phyloP scores from a whole-genome alignment of 2,888 invertebrate species.

The Apotomis betuletana region DNA sequence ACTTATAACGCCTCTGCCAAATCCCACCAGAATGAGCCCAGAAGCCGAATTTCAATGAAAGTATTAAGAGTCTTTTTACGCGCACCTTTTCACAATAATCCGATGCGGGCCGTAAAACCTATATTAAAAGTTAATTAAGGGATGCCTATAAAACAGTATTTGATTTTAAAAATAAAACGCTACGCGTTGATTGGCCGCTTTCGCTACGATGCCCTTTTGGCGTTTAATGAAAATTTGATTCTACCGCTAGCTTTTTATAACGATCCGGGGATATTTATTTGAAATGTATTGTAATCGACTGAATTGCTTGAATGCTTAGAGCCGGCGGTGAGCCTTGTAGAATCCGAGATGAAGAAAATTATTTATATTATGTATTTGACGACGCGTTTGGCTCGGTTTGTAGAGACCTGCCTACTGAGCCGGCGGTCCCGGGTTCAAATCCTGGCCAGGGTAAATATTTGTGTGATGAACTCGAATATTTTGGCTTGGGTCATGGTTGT shows the following conservation, averaged over 20 bases:
- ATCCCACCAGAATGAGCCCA: neutral
- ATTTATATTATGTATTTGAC: too few relatives aligned
- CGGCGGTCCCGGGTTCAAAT: too few relatives aligned
- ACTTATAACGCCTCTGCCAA: neutral
- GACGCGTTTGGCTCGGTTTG: too few relatives aligned
- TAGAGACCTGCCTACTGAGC: too few relatives aligned
- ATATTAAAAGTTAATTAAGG: constrained; percentile 28
- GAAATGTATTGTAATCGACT: neutral
- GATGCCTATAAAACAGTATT: constrained; percentile 14
- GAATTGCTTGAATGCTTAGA: neutral
- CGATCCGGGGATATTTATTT: neutral
- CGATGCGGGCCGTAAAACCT: neutral
- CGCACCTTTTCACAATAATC: constrained; percentile 6
- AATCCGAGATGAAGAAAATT: too few relatives aligned
- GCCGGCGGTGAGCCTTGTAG: neutral
- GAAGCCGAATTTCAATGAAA: constrained; percentile 6
- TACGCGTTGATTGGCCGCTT: constrained; percentile 12
- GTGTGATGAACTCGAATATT: too few relatives aligned
- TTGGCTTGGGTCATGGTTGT: too few relatives aligned
- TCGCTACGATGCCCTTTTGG: constrained; percentile 23
- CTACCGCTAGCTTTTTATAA: constrained; percentile 1
- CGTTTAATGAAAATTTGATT: constrained; percentile 24
- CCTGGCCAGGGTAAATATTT: too few relatives aligned
- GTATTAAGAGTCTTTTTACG: neutral
- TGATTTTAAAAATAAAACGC: constrained; percentile 29